Evolutionary conservation across 2,888 invertebrate genomes (phyloP).

Genomic region (Nemoura dubitans): DNA sequence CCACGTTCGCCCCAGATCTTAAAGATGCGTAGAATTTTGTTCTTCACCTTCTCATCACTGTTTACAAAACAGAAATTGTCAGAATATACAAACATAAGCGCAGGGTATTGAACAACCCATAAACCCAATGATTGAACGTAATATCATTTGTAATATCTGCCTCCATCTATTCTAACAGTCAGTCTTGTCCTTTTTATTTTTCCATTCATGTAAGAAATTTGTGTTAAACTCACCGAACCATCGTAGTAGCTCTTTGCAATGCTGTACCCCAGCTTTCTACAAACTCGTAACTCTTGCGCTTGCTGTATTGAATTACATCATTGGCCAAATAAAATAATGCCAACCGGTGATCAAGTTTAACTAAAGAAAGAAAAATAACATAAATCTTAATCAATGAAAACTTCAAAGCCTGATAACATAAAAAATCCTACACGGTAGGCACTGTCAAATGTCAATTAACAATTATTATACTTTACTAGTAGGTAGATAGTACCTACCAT

Average conservation of each 20-base stretch:
- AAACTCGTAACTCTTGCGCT: slow-evolving; percentile 88
- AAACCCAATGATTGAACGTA: too few relatives aligned
- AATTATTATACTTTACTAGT: too few relatives aligned
- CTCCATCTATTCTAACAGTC: too few relatives aligned
- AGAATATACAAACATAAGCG: slow-evolving; percentile 3
- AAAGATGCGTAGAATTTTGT: slow-evolving; percentile 87
- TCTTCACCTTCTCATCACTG: slow-evolving; percentile 89
- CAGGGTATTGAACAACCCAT: too few relatives aligned
- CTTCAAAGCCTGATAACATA: too few relatives aligned
- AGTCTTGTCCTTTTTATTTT: too few relatives aligned
- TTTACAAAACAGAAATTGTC: slow-evolving; percentile 50
- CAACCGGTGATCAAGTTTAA: slow-evolving; percentile 84
- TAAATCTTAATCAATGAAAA: too few relatives aligned
- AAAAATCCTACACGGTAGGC: too few relatives aligned
- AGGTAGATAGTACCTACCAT: slow-evolving; percentile 32
- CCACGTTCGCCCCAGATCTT: slow-evolving; percentile 95
- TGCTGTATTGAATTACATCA: slow-evolving; percentile 97
- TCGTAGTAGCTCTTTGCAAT: slow-evolving; percentile 88
- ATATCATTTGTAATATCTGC: too few relatives aligned
- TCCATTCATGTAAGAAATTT: too few relatives aligned
- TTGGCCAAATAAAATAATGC: slow-evolving; percentile 94
- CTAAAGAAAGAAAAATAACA: slow-evolving; percentile 61
- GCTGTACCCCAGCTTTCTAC: slow-evolving; percentile 94
- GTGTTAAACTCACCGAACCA: slow-evolving; percentile 73
- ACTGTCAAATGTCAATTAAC: too few relatives aligned